Conservation (phyloP, 2,888 invertebrate genomes). For the Caenorhabditis sp. region DNA sequence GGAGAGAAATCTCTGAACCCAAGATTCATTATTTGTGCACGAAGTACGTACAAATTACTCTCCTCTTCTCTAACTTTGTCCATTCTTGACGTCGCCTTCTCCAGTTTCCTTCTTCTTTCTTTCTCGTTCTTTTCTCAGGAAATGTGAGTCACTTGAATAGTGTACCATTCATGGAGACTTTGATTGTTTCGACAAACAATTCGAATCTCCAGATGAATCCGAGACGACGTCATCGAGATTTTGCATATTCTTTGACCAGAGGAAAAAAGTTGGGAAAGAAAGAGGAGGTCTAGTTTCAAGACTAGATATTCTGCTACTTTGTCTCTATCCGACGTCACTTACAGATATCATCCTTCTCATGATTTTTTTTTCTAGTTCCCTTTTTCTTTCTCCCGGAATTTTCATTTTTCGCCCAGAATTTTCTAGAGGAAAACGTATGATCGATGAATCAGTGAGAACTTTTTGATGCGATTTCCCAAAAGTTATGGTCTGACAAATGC, state of each 20-base stretch:
- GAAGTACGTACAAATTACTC: not conserved
- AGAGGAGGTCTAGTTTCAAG: conserved; percentile 24
- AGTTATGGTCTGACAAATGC: not conserved
- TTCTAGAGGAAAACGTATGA: not conserved
- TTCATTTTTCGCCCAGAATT: not conserved
- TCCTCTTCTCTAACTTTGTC: not conserved
- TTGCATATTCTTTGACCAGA: conserved; percentile 60
- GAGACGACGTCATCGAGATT: conserved; percentile 44
- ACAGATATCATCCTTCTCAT: conserved; percentile 6
- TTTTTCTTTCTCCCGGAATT: not conserved
- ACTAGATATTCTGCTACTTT: conserved; percentile 17
- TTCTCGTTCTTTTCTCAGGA: conserved; percentile 11
- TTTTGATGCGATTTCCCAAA: not conserved
- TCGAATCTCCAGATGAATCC: not conserved
- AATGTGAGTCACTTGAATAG: conserved; percentile 19
- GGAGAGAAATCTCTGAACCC: not conserved
- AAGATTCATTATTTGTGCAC: conserved; percentile 6
- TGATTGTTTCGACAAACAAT: conserved; percentile 29
- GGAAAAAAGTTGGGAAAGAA: conserved; percentile 15
- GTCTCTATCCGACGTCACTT: conserved; percentile 11
- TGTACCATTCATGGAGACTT: conserved; percentile 5
- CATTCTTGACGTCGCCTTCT: conserved; percentile 32
- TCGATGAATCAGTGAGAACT: conserved; percentile 1
- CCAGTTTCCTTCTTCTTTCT: conserved; percentile 24
- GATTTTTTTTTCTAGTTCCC: not conserved